These are phyloP conservation scores for Ornithorhynchus anatinus DNA, from an alignment of 2,113 vertebrate species.

Conservation along the genomic window DNA sequence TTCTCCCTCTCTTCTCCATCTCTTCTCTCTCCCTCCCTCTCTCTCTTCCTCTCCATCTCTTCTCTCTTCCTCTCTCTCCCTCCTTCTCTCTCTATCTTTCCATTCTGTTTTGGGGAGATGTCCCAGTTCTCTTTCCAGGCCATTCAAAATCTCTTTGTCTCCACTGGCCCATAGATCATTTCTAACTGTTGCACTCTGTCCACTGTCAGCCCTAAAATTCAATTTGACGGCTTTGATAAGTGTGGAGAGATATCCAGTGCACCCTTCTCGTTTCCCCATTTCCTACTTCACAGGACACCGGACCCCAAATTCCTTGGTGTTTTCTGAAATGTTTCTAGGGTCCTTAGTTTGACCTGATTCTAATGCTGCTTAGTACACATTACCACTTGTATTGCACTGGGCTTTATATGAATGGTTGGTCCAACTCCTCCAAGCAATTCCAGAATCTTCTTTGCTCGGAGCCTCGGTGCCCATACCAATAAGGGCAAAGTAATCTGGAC, in stretches of 20 bases:
- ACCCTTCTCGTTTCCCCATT: not conserved
- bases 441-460: not conserved
- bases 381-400: not conserved
- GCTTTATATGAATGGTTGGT: constrained; percentile 11
- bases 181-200: constrained; percentile 32
- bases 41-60: no score
- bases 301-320: constrained; percentile 18
- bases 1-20: no score
- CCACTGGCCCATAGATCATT: constrained; percentile 40
- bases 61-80: no score
- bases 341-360: constrained; percentile 13
- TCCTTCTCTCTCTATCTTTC: constrained; percentile 37
- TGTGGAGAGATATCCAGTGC: constrained; percentile 29
- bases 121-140: constrained; percentile 47
- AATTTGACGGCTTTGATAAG: constrained; percentile 20
- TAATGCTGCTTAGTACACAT: not conserved
- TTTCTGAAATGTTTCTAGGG: not conserved
- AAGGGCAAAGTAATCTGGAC: not conserved
- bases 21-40: no score
- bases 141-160: constrained; percentile 48
- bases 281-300: not conserved
- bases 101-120: constrained; percentile 36
- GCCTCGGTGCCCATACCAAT: not conserved
- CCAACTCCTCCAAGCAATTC: not conserved
- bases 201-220: constrained; percentile 8